Evolutionary conservation across 2,797 vertebrate species (phyloP).

Genomic region (Diceros bicornis): DNA sequence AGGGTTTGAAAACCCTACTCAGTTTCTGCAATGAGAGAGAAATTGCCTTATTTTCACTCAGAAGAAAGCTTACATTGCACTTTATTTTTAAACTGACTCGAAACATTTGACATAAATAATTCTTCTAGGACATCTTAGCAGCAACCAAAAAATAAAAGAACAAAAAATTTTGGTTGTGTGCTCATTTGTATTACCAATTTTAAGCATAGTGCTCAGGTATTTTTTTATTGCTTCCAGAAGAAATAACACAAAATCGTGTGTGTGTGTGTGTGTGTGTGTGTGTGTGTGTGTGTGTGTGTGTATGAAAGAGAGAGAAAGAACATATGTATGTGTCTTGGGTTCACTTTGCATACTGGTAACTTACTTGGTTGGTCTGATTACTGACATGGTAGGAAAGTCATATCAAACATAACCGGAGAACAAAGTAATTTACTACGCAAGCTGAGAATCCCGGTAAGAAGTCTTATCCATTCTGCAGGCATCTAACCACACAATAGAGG

Average conservation of each 20-base stretch:
- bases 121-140: background rate
- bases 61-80: slow-evolving; percentile 30
- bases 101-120: slow-evolving; percentile 50
- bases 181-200: background rate
- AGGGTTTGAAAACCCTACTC: background rate
- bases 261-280: background rate
- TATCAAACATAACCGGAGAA: background rate
- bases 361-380: background rate
- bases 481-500: background rate
- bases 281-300: background rate
- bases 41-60: slow-evolving; percentile 15
- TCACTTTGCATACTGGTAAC: background rate
- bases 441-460: background rate
- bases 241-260: background rate
- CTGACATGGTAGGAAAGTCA: background rate
- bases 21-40: background rate
- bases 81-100: slow-evolving; percentile 1
- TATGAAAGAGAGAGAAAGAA: background rate
- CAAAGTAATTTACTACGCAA: background rate
- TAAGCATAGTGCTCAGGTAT: background rate
- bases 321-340: too few relatives aligned
- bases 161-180: background rate
- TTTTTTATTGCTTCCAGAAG: slow-evolving; percentile 16
- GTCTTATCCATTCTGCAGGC: too few relatives aligned
- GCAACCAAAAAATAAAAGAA: background rate